These are phyloP conservation scores for Strigamia maritima DNA, from an alignment of 2,888 invertebrate genomes.

Conservation along the genomic window DNA sequence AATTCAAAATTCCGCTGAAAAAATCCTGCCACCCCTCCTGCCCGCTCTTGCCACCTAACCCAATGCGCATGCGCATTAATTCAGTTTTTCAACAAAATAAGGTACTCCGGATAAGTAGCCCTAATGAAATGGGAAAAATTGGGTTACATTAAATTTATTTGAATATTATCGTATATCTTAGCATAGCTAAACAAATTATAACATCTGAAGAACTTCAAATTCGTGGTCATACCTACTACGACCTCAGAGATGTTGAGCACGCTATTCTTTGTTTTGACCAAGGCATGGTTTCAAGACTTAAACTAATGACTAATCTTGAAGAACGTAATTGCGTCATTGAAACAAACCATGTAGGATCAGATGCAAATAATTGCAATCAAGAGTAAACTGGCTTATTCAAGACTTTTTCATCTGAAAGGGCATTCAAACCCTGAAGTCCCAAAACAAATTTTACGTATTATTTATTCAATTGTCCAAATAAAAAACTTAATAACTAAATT, in stretches of 20 bases:
- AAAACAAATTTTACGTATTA: not conserved
- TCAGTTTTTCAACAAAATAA: too few species aligned
- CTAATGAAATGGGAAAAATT: not conserved
- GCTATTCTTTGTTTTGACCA: constrained; percentile 1
- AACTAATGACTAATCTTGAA: not conserved
- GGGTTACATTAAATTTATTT: not conserved
- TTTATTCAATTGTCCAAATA: not conserved
- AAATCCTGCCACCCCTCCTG: too few species aligned
- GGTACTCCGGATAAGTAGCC: too few species aligned
- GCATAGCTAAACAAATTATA: not conserved
- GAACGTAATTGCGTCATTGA: not conserved
- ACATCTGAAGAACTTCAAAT: not conserved
- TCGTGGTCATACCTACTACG: not conserved
- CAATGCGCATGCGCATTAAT: too few species aligned
- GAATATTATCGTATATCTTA: too few species aligned
- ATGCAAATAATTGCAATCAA: not conserved
- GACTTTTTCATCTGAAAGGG: not conserved
- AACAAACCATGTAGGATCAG: not conserved
- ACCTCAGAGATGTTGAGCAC: not conserved
- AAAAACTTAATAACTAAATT: not conserved
- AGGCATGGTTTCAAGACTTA: not conserved
- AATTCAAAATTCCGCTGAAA: too few species aligned
- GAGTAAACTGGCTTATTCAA: not conserved
- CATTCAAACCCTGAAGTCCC: not conserved
- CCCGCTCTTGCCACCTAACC: too few species aligned